Conservation (phyloP, 1,140 invertebrate species). For the Pectinophora gossypiella region DNA sequence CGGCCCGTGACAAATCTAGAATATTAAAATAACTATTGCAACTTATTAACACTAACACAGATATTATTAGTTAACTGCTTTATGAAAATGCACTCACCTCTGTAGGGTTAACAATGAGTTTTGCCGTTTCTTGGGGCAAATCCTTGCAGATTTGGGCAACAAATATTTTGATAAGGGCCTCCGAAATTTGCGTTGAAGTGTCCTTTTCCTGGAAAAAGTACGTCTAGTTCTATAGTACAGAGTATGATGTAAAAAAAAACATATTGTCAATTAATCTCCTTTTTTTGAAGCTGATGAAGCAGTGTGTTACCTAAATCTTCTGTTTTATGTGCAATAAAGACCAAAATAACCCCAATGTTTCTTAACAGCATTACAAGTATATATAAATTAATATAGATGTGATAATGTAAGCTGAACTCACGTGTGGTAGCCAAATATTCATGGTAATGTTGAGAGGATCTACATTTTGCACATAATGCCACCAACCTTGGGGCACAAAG, state of each 20-base stretch:
- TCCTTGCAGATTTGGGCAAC: constrained; percentile 70
- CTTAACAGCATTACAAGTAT: neutral
- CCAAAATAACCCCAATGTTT: neutral
- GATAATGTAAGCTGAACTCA: constrained; percentile 59
- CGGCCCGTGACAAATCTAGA: no score
- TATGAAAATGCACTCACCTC: constrained; percentile 44
- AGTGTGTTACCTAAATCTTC: no score
- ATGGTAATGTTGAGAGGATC: constrained; percentile 84
- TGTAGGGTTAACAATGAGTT: constrained; percentile 65
- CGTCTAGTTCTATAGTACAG: no score
- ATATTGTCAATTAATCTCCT: no score
- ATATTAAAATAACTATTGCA: no score
- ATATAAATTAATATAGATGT: neutral
- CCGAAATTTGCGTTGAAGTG: constrained; percentile 55
- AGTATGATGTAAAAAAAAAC: no score
- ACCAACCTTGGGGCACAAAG: constrained; percentile 93
- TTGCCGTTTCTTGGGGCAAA: constrained; percentile 55
- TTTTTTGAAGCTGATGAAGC: no score
- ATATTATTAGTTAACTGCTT: no score
- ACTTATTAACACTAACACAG: no score
- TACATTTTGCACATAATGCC: constrained; percentile 95
- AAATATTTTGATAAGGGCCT: constrained; percentile 66
- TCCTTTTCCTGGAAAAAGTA: constrained; percentile 56
- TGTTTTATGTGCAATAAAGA: no score
- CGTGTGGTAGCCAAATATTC: constrained; percentile 91